A percentile compares a stretch with the other conserved stretches of the same genome.
phyloP scores from a whole-genome alignment of 2,797 vertebrate species.

The Ctenosaura bakeri region DNA sequence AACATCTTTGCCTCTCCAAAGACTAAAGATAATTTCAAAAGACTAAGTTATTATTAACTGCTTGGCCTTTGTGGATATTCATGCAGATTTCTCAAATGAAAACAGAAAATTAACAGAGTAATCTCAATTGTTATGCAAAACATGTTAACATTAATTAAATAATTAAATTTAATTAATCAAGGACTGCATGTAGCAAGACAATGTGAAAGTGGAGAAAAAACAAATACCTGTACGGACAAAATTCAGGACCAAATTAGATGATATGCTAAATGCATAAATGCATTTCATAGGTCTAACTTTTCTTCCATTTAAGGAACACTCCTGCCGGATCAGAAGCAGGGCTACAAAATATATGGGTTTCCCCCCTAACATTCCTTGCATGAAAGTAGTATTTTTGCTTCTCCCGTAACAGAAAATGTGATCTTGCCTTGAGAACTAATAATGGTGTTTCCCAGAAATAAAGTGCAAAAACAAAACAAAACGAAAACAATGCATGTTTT shows the following conservation, averaged over 20 bases:
- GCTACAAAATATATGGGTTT: neutral
- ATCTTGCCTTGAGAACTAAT: neutral
- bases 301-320: neutral
- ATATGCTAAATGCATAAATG: neutral
- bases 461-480: too few species aligned
- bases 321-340: neutral
- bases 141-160: neutral
- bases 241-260: neutral
- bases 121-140: neutral
- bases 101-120: neutral
- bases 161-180: slow-evolving; percentile 16
- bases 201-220: slow-evolving; percentile 8
- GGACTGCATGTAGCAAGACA: slow-evolving; percentile 41
- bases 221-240: slow-evolving; percentile 41
- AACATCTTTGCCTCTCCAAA: neutral
- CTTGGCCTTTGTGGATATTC: slow-evolving; percentile 8
- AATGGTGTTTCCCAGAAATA: too few species aligned
- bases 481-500: too few species aligned
- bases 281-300: neutral
- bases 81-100: neutral
- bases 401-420: neutral
- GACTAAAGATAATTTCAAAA: slow-evolving; percentile 21
- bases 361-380: neutral
- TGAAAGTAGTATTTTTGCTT: too few species aligned
- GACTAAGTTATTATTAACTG: slow-evolving; percentile 24